These are phyloP conservation scores for Linepithema humile DNA, from an alignment of 1,140 invertebrate species.

Conservation along the genomic window DNA sequence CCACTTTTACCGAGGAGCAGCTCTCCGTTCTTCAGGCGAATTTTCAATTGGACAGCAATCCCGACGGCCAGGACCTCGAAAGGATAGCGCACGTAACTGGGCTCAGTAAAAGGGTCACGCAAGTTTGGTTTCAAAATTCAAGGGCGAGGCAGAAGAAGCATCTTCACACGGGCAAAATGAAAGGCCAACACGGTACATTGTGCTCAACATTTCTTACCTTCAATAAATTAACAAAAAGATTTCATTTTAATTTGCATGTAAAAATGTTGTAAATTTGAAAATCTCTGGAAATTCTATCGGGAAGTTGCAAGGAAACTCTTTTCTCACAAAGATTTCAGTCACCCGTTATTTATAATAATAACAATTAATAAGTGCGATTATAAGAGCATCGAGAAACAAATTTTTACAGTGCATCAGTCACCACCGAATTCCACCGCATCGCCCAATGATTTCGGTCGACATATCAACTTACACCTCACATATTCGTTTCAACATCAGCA, in stretches of 20 bases:
- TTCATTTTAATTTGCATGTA: too few species aligned
- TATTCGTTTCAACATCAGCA: constrained; percentile 93
- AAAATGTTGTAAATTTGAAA: too few species aligned
- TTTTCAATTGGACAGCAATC: constrained; percentile 99
- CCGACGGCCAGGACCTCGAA: constrained; percentile 99
- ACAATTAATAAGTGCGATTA: not conserved
- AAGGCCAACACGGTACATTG: constrained; percentile 83
- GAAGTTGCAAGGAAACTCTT: too few species aligned
- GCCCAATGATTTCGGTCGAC: constrained; percentile 87
- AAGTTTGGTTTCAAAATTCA: constrained; percentile 99
- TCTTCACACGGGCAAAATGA: constrained; percentile 94
- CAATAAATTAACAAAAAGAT: too few species aligned
- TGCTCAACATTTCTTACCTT: too few species aligned
- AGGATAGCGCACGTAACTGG: constrained; percentile 98
- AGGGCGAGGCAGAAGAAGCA: constrained; percentile 99
- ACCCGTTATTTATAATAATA: not conserved
- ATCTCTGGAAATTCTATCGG: too few species aligned
- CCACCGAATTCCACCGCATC: constrained; percentile 75
- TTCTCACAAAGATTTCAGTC: too few species aligned
- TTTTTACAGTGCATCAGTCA: constrained; percentile 76
- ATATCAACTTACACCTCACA: constrained; percentile 93
- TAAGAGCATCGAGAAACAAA: constrained; percentile 5
- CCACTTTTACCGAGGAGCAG: constrained; percentile 99
- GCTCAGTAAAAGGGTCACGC: constrained; percentile 98
- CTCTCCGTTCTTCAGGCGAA: constrained; percentile 98